These are phyloP conservation scores for Eupeodes latifasciatus DNA, from an alignment of 2,888 invertebrate genomes.

Conservation along the genomic window DNA sequence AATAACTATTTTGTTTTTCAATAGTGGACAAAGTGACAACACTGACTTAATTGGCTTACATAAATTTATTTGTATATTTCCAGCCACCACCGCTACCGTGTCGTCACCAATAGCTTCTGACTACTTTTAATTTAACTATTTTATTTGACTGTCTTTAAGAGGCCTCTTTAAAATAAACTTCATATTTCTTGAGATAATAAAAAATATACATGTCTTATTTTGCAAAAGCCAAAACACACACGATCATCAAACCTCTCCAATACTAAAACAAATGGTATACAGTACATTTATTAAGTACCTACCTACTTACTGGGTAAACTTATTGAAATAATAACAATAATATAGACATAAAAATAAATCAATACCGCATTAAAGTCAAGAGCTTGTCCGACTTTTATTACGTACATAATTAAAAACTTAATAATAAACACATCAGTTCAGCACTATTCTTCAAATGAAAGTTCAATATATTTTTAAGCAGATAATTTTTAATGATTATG, in stretches of 20 bases:
- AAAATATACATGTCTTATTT: not conserved
- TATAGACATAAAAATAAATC: constrained; percentile 26
- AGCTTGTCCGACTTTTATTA: constrained; percentile 24
- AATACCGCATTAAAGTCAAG: constrained; percentile 14
- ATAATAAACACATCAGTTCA: constrained; percentile 13
- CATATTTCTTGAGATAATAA: constrained; percentile 1
- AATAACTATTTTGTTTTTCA: not conserved
- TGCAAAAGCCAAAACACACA: not conserved
- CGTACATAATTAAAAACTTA: constrained; percentile 31
- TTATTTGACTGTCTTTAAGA: not conserved
- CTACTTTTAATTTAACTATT: constrained; percentile 22
- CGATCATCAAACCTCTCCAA: not conserved
- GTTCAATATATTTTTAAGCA: constrained; percentile 61
- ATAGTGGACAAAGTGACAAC: not conserved
- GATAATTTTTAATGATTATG: constrained; percentile 11
- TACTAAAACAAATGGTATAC: not conserved
- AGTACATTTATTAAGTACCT: not conserved
- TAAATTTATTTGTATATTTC: constrained; percentile 5
- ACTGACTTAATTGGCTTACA: not conserved
- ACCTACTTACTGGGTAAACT: not conserved
- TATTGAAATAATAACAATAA: constrained; percentile 8
- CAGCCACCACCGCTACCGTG: not conserved
- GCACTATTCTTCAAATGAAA: constrained; percentile 23
- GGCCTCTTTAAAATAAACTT: constrained; percentile 7
- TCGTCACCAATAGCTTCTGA: constrained; percentile 7